Evolutionary conservation across 2,113 vertebrate genomes (phyloP).

Genomic region (Myrmophylax atrothorax): DNA sequence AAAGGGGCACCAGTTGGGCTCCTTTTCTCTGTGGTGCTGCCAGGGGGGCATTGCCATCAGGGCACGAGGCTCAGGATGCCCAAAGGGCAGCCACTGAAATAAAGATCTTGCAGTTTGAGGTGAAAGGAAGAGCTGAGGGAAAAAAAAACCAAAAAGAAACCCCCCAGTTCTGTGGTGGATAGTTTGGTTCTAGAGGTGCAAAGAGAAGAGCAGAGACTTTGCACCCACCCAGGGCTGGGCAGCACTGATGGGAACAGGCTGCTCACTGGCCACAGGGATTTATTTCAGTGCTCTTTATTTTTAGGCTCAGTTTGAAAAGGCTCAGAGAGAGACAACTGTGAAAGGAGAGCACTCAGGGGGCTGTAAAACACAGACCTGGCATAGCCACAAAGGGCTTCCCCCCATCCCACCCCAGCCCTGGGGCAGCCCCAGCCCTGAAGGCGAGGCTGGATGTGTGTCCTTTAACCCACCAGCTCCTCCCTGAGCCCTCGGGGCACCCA

Average conservation of each 20-base stretch:
- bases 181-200: not conserved
- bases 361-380: not conserved
- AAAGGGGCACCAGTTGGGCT: not conserved
- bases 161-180: not conserved
- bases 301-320: not conserved
- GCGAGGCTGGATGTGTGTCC: fast-evolving
- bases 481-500: not conserved
- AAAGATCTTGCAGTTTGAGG: not conserved
- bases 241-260: not conserved
- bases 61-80: not conserved
- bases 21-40: not conserved
- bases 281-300: not conserved
- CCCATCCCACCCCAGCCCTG: not conserved
- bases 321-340: fast-evolving
- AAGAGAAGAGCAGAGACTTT: not conserved
- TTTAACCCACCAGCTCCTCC: not conserved
- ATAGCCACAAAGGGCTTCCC: not conserved
- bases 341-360: not conserved
- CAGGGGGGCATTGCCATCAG: not conserved
- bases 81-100: not conserved
- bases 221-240: fast-evolving
- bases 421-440: not conserved
- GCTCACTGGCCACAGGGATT: not conserved
- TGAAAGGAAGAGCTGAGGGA: not conserved
- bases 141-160: no score